These are phyloP conservation scores for Pogona vitticeps DNA, from an alignment of 2,113 vertebrate genomes.

Conservation along the genomic window DNA sequence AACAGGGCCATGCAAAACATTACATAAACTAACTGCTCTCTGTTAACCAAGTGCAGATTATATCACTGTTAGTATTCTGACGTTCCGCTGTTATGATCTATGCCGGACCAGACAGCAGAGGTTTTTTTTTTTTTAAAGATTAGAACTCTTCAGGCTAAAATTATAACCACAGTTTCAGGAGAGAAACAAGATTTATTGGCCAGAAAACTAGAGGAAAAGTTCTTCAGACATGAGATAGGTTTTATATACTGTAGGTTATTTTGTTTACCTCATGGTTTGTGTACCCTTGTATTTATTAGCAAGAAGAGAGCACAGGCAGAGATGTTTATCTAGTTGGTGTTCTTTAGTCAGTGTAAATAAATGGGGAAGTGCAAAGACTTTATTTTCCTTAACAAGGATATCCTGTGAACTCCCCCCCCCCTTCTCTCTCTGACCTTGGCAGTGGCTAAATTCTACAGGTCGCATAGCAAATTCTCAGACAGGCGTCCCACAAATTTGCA, in stretches of 20 bases:
- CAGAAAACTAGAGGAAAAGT: slow-evolving; percentile 47
- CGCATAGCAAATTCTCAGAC: background rate
- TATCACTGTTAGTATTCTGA: background rate
- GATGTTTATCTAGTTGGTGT: background rate
- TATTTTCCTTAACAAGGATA: slow-evolving; percentile 2
- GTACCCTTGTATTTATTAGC: background rate
- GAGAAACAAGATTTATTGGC: slow-evolving; percentile 36
- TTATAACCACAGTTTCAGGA: slow-evolving; percentile 32
- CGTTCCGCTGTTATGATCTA: background rate
- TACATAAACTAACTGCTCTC: background rate
- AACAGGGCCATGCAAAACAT: slow-evolving; percentile 3
- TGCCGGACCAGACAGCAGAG: background rate
- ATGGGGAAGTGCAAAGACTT: slow-evolving; percentile 5
- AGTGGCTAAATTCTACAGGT: background rate
- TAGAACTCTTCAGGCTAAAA: slow-evolving; percentile 28
- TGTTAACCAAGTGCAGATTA: too few species aligned
- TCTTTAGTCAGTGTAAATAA: slow-evolving; percentile 24
- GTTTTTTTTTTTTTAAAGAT: slow-evolving; percentile 10
- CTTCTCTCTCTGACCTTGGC: background rate
- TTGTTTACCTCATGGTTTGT: slow-evolving; percentile 33
- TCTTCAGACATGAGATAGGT: slow-evolving; percentile 40
- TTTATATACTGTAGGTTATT: background rate
- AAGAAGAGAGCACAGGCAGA: slow-evolving; percentile 6
- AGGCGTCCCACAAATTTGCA: background rate
- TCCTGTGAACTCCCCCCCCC: slow-evolving; percentile 4